Conservation (phyloP, 1,140 invertebrate genomes). For the Amyelois transitella region DNA sequence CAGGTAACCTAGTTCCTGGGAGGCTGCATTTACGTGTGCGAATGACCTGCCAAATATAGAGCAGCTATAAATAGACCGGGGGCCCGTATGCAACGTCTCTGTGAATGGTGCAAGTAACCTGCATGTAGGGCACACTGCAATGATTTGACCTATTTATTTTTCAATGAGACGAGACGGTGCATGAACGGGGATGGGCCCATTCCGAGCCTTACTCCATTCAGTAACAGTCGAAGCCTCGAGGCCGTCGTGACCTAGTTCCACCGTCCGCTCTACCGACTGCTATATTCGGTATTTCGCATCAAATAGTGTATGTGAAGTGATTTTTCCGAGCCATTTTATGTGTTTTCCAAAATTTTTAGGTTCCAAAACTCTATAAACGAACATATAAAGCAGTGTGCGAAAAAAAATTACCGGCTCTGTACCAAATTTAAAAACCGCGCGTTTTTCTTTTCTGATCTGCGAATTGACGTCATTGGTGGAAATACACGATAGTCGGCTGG, state of each 20-base stretch:
- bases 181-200: slow-evolving; percentile 63
- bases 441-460: slow-evolving; percentile 3
- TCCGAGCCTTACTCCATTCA: slow-evolving; percentile 60
- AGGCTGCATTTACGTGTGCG: slow-evolving; percentile 58
- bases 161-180: slow-evolving; percentile 63
- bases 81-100: slow-evolving; percentile 34
- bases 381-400: slow-evolving; percentile 9
- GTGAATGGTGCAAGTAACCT: slow-evolving; percentile 58
- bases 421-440: slow-evolving; percentile 28
- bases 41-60: slow-evolving; percentile 72
- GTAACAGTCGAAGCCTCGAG: slow-evolving; percentile 57
- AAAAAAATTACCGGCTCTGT: slow-evolving; percentile 13
- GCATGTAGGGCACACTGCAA: slow-evolving; percentile 65
- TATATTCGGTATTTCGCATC: slow-evolving; percentile 6
- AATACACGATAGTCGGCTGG: slow-evolving; percentile 14
- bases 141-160: slow-evolving; percentile 72
- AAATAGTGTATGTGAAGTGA: slow-evolving; percentile 1
- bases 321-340: background rate
- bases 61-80: slow-evolving; percentile 61
- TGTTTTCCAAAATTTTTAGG: slow-evolving; percentile 6
- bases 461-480: slow-evolving; percentile 32
- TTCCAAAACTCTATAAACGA: background rate
- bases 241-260: slow-evolving; percentile 53
- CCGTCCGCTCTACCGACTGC: slow-evolving; percentile 3
- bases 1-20: slow-evolving; percentile 70